These are phyloP conservation scores for Pelochelys cantorii DNA, from an alignment of 2,797 vertebrate species.

Conservation along the genomic window DNA sequence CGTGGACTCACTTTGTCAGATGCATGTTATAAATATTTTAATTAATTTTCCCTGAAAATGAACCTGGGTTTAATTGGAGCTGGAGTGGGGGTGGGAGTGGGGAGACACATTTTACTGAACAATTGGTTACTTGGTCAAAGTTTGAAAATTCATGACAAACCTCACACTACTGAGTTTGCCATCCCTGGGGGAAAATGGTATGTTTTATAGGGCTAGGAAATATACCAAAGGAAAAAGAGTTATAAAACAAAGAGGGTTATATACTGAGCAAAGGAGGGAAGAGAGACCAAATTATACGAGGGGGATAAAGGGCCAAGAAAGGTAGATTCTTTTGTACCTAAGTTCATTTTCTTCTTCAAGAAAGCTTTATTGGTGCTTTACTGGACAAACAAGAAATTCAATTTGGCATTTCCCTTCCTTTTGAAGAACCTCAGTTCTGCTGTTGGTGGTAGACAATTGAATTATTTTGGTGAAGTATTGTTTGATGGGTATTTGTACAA, in stretches of 20 bases:
- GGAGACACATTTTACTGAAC: slow-evolving; percentile 8
- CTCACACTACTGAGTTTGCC: slow-evolving; percentile 9
- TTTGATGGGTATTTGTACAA: neutral
- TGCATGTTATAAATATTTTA: neutral
- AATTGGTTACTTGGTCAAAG: slow-evolving; percentile 9
- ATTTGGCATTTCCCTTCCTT: neutral
- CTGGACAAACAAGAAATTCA: neutral
- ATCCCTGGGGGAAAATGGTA: neutral
- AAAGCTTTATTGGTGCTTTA: neutral
- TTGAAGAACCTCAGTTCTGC: neutral
- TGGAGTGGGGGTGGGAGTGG: no score
- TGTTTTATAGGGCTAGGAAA: slow-evolving; percentile 57
- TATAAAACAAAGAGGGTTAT: slow-evolving; percentile 38
- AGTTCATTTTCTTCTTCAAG: neutral
- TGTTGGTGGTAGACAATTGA: accelerated
- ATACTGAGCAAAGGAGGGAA: slow-evolving; percentile 18
- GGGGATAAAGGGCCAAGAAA: neutral
- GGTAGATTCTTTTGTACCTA: neutral
- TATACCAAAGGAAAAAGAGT: slow-evolving; percentile 20
- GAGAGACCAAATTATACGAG: neutral
- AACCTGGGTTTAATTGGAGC: neutral
- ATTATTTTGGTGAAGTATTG: neutral
- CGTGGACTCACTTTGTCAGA: no score
- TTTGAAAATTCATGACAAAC: slow-evolving; percentile 10
- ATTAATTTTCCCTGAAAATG: slow-evolving; percentile 9